Evolutionary conservation across 2,797 vertebrate genomes (phyloP).

Genomic region (Sylvia borin): DNA sequence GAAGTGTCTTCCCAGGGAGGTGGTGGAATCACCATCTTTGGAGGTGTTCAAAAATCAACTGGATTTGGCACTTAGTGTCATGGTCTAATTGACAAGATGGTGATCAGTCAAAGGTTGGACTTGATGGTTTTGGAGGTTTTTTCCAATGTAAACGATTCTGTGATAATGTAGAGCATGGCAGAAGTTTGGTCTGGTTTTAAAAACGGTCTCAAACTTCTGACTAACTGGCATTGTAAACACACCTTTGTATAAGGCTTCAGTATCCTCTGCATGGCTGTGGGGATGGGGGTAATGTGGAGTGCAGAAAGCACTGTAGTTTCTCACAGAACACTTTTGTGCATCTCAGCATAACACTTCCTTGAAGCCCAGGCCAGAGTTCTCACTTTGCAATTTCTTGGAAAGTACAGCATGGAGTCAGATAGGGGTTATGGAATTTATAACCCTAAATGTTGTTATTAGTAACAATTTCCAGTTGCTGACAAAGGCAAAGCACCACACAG

Average conservation of each 20-base stretch:
- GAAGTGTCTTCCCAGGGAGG: neutral
- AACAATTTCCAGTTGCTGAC: conserved; percentile 65
- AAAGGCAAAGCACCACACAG: conserved; percentile 52
- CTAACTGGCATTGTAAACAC: neutral
- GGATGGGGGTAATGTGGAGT: neutral
- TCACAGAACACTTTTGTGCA: conserved; percentile 16
- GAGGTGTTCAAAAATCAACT: rapidly evolving
- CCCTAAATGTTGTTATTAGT: conserved; percentile 32
- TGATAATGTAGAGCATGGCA: neutral
- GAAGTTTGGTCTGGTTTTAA: neutral
- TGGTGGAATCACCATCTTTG: neutral
- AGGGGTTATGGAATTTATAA: conserved; percentile 60
- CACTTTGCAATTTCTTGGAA: conserved; percentile 66
- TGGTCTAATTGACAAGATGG: neutral
- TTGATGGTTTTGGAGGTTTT: neutral
- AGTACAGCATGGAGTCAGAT: conserved; percentile 46
- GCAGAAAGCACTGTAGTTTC: conserved; percentile 20
- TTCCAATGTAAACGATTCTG: neutral
- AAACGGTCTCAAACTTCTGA: neutral
- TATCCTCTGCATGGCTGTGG: neutral
- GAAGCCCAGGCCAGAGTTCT: conserved; percentile 50
- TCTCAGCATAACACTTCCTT: conserved; percentile 56
- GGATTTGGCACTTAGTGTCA: neutral
- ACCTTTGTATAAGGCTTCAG: neutral
- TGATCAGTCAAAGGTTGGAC: neutral